Evolutionary conservation across 37 sponge, comb jelly and placozoan species (phyloP).

Genomic region (Hormiphora californensis): DNA sequence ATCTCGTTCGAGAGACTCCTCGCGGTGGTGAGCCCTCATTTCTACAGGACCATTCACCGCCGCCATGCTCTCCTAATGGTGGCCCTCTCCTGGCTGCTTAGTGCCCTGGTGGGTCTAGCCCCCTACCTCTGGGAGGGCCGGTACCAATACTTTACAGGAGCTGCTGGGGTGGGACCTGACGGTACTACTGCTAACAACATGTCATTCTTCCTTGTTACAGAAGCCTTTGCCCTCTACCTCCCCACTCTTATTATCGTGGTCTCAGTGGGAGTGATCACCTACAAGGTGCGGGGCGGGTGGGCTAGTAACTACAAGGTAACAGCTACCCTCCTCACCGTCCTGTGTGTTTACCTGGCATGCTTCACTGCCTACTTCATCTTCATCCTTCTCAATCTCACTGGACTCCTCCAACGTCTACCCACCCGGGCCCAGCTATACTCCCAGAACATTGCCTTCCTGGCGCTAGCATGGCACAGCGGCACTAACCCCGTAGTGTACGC

Average conservation of each 20-base stretch:
- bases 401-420: background rate
- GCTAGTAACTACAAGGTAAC: background rate
- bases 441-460: slow-evolving; percentile 24
- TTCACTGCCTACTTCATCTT: slow-evolving; percentile 51
- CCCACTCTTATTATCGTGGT: background rate
- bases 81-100: background rate
- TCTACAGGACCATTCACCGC: background rate
- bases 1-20: slow-evolving; percentile 9
- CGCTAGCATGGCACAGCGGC: background rate
- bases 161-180: background rate
- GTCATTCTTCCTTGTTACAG: background rate
- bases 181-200: background rate
- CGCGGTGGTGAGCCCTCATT: slow-evolving; percentile 19
- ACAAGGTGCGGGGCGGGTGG: too few species aligned
- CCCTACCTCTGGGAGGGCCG: background rate
- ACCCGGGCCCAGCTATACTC: background rate
- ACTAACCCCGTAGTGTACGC: slow-evolving; percentile 16
- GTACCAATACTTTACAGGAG: slow-evolving; percentile 9
- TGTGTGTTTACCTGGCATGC: slow-evolving; percentile 1
- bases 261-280: background rate
- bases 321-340: slow-evolving; percentile 14
- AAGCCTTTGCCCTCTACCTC: slow-evolving; percentile 31
- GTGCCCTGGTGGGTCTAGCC: background rate
- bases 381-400: background rate
- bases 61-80: background rate